These are phyloP conservation scores for Lathamus discolor DNA, from an alignment of 2,113 vertebrate species.

Conservation along the genomic window DNA sequence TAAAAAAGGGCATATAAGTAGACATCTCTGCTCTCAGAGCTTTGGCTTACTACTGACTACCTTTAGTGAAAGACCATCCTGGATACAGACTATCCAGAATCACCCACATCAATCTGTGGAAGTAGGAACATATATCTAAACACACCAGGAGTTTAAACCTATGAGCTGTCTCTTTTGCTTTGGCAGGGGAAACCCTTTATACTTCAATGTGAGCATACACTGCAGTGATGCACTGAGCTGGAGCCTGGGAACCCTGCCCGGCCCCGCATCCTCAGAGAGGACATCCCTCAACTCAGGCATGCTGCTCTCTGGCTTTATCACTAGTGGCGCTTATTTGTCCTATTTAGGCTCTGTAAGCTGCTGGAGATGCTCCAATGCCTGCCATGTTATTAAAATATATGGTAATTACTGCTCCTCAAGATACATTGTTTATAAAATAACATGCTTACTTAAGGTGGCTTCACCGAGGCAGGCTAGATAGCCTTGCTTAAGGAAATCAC, in stretches of 20 bases:
- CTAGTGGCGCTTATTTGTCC: not conserved
- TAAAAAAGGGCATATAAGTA: not conserved
- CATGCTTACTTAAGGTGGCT: not conserved
- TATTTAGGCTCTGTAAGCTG: not conserved
- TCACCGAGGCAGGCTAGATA: not conserved
- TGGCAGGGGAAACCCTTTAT: not conserved
- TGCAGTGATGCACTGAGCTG: not conserved
- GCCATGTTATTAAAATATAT: not conserved
- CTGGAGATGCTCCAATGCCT: not conserved
- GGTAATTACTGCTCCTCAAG: not conserved
- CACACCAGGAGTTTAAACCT: not conserved
- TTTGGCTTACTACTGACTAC: not conserved
- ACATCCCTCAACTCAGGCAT: not conserved
- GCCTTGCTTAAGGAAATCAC: not conserved
- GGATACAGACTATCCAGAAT: not conserved
- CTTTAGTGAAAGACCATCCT: not conserved
- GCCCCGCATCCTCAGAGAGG: not conserved
- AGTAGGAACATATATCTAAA: not conserved
- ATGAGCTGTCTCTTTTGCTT: not conserved
- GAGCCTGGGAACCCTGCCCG: not conserved
- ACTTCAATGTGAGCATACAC: not conserved
- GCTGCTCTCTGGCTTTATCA: not conserved
- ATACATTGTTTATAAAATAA: not conserved
- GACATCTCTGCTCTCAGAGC: not conserved
- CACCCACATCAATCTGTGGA: not conserved